phyloP scores from a whole-genome alignment of 2,888 invertebrate species.

The Pocota personata region DNA sequence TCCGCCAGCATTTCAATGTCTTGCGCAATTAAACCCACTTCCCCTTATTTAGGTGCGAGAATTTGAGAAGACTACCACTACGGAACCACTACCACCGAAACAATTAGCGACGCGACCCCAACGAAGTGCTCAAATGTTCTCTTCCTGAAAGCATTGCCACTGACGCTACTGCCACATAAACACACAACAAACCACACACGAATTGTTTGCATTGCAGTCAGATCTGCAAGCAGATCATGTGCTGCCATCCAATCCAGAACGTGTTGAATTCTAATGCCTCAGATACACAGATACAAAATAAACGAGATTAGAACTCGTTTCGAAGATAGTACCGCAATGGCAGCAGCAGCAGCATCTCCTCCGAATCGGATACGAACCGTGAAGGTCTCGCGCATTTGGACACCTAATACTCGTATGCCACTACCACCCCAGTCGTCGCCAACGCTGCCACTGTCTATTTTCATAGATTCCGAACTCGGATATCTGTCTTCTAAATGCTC shows the following conservation, averaged over 20 bases:
- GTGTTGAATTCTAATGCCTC: conserved; percentile 53
- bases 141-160: conserved; percentile 61
- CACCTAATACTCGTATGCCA: conserved; percentile 67
- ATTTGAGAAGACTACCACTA: conserved; percentile 49
- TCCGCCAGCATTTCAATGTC: conserved; percentile 41
- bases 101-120: conserved; percentile 68
- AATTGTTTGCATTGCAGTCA: background rate
- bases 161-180: conserved; percentile 28
- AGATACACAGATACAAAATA: conserved; percentile 20
- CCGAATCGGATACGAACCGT: conserved; percentile 66
- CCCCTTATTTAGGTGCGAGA: conserved; percentile 53
- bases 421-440: conserved; percentile 42
- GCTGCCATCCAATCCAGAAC: conserved; percentile 54
- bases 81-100: conserved; percentile 24
- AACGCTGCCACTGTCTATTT: conserved; percentile 35
- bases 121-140: conserved; percentile 61
- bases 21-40: conserved; percentile 63
- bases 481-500: conserved; percentile 55
- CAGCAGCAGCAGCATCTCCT: conserved; percentile 25
- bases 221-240: conserved; percentile 46
- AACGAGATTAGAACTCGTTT: conserved; percentile 49
- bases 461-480: conserved; percentile 50
- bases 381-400: conserved; percentile 72
- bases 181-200: conserved; percentile 56
- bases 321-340: background rate